Evolutionary conservation across 1,140 invertebrate species (phyloP).

Genomic region (Pseudoatta argentina): DNA sequence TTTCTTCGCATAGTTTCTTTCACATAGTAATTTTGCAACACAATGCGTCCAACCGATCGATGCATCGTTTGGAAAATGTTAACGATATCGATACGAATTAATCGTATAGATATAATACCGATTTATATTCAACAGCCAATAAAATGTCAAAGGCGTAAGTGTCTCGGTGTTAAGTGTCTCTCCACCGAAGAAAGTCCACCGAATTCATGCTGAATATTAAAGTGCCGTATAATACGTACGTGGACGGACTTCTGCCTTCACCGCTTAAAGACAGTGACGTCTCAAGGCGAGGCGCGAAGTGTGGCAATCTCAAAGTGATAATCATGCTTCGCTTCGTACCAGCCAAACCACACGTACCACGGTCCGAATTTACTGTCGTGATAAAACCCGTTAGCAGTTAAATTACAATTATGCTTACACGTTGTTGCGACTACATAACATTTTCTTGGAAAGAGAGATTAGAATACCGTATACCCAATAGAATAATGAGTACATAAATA

Average conservation of each 20-base stretch:
- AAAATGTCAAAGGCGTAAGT: neutral
- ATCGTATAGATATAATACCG: neutral
- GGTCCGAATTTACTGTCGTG: slow-evolving; percentile 18
- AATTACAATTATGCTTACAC: neutral
- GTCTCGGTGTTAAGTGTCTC: neutral
- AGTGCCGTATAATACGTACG: slow-evolving; percentile 16
- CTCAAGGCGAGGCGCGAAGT: slow-evolving; percentile 57
- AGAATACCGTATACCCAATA: too few species aligned
- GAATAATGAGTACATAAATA: neutral
- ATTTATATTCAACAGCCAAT: slow-evolving; percentile 7
- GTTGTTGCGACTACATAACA: neutral
- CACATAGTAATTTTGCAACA: slow-evolving; percentile 17
- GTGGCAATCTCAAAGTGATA: slow-evolving; percentile 50
- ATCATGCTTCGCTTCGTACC: slow-evolving; percentile 10
- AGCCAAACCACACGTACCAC: neutral
- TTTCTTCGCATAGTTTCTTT: slow-evolving; percentile 3
- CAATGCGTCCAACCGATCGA: neutral
- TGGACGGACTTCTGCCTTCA: slow-evolving; percentile 17
- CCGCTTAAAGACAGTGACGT: slow-evolving; percentile 43
- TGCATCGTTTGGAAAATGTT: too few species aligned
- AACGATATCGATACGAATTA: neutral
- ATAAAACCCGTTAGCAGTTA: neutral
- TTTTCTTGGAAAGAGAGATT: neutral
- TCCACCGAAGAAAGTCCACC: slow-evolving; percentile 18
- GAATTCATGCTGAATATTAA: slow-evolving; percentile 61